Conservation (phyloP, 1,140 invertebrate genomes). For the Stenopsyche tienmushanensis region DNA sequence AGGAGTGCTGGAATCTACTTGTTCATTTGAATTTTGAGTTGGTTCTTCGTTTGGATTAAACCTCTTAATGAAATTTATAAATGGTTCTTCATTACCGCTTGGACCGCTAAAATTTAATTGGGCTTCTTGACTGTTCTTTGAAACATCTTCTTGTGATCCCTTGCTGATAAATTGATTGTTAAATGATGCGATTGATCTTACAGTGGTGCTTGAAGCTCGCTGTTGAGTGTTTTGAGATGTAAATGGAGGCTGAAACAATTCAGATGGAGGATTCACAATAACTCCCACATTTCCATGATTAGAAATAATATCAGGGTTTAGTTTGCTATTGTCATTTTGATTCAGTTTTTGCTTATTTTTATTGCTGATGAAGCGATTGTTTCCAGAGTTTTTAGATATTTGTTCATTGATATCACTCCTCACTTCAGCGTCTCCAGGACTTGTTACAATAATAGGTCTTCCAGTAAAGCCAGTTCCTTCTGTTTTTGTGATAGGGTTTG, state of each 20-base stretch:
- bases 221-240: slow-evolving; percentile 4
- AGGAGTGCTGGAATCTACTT: background rate
- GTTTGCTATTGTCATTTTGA: too few relatives aligned
- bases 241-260: slow-evolving; percentile 34
- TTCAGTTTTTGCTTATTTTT: slow-evolving; percentile 7
- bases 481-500: slow-evolving; percentile 8
- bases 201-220: slow-evolving; percentile 34
- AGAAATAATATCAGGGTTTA: background rate
- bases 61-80: slow-evolving; percentile 52
- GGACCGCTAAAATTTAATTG: background rate
- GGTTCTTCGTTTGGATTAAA: slow-evolving; percentile 49
- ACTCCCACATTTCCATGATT: background rate
- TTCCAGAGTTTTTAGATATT: too few relatives aligned
- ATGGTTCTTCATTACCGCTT: slow-evolving; percentile 41
- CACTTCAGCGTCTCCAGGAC: slow-evolving; percentile 17
- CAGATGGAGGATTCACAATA: slow-evolving; percentile 24
- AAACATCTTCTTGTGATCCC: background rate
- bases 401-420: too few relatives aligned
- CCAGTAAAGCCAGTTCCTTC: slow-evolving; percentile 19
- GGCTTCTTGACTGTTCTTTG: slow-evolving; percentile 2
- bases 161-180: slow-evolving; percentile 33
- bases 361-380: too few relatives aligned
- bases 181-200: slow-evolving; percentile 37
- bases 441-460: slow-evolving; percentile 32
- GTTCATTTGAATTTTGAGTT: slow-evolving; percentile 5